Conservation (phyloP, 2,113 vertebrate genomes). For the Sula dactylatra region DNA sequence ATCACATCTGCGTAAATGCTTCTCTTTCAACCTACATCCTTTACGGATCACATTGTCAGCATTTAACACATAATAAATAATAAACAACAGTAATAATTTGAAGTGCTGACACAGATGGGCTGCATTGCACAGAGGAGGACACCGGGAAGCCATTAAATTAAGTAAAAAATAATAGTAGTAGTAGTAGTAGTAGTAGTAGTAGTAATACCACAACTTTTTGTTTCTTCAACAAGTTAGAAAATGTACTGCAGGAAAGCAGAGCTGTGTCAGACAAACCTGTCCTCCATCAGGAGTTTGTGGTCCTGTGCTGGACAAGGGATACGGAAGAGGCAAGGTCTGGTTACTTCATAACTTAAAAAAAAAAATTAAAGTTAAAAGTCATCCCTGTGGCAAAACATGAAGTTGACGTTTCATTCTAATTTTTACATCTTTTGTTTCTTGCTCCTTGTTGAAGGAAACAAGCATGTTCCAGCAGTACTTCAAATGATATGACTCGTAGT, state of each 20-base stretch:
- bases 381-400: background rate
- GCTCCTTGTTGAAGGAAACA: background rate
- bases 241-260: background rate
- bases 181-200: background rate
- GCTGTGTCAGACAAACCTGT: background rate
- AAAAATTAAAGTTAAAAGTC: background rate
- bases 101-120: background rate
- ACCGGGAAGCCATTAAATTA: background rate
- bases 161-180: background rate
- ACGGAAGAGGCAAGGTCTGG: background rate
- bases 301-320: background rate
- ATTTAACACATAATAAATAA: constrained; percentile 42
- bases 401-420: background rate
- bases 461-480: background rate
- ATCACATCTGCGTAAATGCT: constrained; percentile 5
- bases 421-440: background rate
- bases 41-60: background rate
- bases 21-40: constrained; percentile 9
- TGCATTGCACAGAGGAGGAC: background rate
- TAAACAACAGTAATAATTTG: constrained; percentile 7
- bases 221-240: background rate
- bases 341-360: background rate
- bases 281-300: background rate
- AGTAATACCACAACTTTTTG: background rate
- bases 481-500: background rate